Evolutionary conservation across 2,797 vertebrate species (phyloP).

Genomic region (Triplophysa bombifrons): DNA sequence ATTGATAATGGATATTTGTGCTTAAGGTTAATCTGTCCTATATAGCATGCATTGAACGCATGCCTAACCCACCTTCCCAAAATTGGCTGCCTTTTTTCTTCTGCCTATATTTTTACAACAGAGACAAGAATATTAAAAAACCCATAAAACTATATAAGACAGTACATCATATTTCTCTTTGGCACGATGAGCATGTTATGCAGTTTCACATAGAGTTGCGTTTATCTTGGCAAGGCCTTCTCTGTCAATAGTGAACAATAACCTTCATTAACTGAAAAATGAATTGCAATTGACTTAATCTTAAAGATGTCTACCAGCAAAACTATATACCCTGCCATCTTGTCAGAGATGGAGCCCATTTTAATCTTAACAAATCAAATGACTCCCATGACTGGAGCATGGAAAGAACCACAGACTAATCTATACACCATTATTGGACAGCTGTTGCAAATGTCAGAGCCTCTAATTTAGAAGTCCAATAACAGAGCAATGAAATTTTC

Average conservation of each 20-base stretch:
- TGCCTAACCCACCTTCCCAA: too few species aligned
- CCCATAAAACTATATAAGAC: too few species aligned
- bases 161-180: neutral
- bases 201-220: neutral
- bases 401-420: slow-evolving; percentile 28
- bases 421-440: slow-evolving; percentile 46
- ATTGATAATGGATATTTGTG: neutral
- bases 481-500: slow-evolving; percentile 49
- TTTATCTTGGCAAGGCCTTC: neutral
- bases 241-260: neutral
- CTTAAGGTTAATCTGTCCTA: neutral
- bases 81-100: neutral
- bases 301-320: slow-evolving; percentile 4
- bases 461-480: slow-evolving; percentile 54
- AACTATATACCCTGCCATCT: slow-evolving; percentile 1
- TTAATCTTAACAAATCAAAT: slow-evolving; percentile 34
- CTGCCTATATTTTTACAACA: neutral
- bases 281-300: neutral
- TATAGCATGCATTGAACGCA: too few species aligned
- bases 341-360: neutral
- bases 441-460: slow-evolving; percentile 55
- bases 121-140: neutral
- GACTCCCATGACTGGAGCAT: slow-evolving; percentile 46
- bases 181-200: neutral
- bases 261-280: slow-evolving; percentile 22